These are phyloP conservation scores for Heliconius nattereri DNA, from an alignment of 1,140 invertebrate genomes.

Conservation along the genomic window DNA sequence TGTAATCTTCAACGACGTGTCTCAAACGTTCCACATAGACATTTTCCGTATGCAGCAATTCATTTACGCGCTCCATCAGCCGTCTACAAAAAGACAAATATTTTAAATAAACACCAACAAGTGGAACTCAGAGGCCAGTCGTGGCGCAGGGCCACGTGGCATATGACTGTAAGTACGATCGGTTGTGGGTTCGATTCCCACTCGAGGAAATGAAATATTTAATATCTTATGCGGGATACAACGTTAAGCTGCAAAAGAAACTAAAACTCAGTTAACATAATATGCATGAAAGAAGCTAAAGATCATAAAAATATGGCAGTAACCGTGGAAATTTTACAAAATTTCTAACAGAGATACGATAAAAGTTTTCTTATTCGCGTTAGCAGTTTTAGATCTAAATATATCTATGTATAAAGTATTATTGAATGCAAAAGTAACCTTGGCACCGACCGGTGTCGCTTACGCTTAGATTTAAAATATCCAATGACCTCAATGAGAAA, in stretches of 20 bases:
- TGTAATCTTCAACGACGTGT: constrained; percentile 77
- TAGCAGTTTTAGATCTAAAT: constrained; percentile 31
- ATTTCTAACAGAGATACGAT: neutral
- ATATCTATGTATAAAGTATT: constrained; percentile 21
- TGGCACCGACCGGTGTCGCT: constrained; percentile 48
- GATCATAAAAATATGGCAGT: neutral
- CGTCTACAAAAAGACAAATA: constrained; percentile 57
- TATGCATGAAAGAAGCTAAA: neutral
- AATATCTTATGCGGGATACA: too few species aligned
- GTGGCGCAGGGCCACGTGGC: too few species aligned
- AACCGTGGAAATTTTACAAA: neutral
- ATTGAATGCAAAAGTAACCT: constrained; percentile 51
- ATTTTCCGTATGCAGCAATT: constrained; percentile 76
- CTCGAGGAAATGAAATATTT: too few species aligned
- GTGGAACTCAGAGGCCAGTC: too few species aligned
- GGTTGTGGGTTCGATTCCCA: too few species aligned
- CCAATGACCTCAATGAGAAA: constrained; percentile 21
- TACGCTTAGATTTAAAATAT: constrained; percentile 44
- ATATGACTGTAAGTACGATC: too few species aligned
- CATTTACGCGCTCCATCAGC: constrained; percentile 74
- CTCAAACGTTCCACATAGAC: constrained; percentile 73
- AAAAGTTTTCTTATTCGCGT: neutral
- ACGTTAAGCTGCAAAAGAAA: too few species aligned
- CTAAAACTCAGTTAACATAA: neutral
- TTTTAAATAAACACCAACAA: neutral